Evolutionary conservation across 1,140 invertebrate genomes (phyloP).

Genomic region (Meloidogyne chitwoodi): DNA sequence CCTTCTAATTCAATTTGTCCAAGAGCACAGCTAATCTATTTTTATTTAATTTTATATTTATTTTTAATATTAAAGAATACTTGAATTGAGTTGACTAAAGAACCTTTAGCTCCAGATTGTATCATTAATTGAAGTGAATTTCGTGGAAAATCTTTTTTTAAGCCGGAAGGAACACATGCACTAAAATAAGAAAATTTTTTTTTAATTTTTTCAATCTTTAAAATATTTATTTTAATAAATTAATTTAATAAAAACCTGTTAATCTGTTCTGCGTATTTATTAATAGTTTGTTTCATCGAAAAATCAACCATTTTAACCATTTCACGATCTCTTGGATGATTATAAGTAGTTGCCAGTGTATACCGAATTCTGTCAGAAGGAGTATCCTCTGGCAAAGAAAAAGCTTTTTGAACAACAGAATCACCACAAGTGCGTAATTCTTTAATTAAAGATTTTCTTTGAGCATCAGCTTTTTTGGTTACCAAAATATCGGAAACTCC

Average conservation of each 20-base stretch:
- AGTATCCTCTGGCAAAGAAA: conserved; percentile 69
- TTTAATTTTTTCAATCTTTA: too few relatives aligned
- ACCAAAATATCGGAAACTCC: conserved; percentile 91
- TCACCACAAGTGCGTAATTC: conserved; percentile 68
- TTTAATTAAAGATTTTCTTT: conserved; percentile 71
- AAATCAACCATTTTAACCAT: conserved; percentile 77
- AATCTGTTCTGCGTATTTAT: conserved; percentile 81
- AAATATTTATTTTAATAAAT: too few relatives aligned
- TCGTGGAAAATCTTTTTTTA: conserved; percentile 80
- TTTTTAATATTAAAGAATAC: conserved; percentile 13
- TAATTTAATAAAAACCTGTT: conserved; percentile 74
- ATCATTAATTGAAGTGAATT: conserved; percentile 98
- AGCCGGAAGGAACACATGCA: conserved; percentile 73
- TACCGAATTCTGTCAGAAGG: conserved; percentile 65
- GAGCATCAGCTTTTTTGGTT: conserved; percentile 68
- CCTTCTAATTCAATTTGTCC: conserved; percentile 98
- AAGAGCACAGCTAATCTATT: conserved; percentile 83
- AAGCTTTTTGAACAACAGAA: conserved; percentile 69
- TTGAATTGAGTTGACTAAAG: conserved; percentile 66
- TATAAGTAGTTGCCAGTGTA: conserved; percentile 52
- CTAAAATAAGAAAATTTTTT: conserved; percentile 60
- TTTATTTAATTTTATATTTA: conserved; percentile 66
- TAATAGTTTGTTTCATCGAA: conserved; percentile 77
- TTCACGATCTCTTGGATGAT: conserved; percentile 70
- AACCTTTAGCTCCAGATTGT: conserved; percentile 94